Evolutionary conservation across 2,113 vertebrate genomes (phyloP).

Genomic region (Carollia perspicillata): DNA sequence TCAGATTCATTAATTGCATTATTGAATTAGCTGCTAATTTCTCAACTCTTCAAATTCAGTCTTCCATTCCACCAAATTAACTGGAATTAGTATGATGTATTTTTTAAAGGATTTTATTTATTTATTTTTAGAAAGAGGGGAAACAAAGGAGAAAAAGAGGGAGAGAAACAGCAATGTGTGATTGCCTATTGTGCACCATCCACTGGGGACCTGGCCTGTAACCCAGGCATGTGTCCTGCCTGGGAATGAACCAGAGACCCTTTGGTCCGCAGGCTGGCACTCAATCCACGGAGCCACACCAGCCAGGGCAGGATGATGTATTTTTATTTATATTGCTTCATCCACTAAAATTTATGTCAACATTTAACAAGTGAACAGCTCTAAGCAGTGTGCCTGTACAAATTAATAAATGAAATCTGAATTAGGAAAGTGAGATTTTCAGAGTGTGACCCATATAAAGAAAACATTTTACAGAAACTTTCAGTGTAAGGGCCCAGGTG

Average conservation of each 20-base stretch:
- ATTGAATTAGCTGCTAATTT: neutral
- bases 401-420: neutral
- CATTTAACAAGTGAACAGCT: neutral
- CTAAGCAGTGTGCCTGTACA: neutral
- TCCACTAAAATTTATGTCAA: neutral
- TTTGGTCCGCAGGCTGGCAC: too few relatives aligned
- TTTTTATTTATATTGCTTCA: neutral
- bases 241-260: too few relatives aligned
- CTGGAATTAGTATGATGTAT: neutral
- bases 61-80: neutral
- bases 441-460: neutral
- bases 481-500: neutral
- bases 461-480: neutral
- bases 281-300: too few relatives aligned
- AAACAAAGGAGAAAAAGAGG: too few relatives aligned
- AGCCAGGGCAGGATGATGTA: neutral
- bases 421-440: neutral
- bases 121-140: too few relatives aligned
- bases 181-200: too few relatives aligned
- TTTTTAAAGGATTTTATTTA: neutral
- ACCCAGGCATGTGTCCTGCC: too few relatives aligned
- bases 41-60: neutral
- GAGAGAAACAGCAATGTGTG: too few relatives aligned
- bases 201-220: too few relatives aligned
- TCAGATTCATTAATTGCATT: neutral